Evolutionary conservation across 2,113 vertebrate species (phyloP), one percentile per base, ranked within the genome.

Genomic region (human): DNA sequence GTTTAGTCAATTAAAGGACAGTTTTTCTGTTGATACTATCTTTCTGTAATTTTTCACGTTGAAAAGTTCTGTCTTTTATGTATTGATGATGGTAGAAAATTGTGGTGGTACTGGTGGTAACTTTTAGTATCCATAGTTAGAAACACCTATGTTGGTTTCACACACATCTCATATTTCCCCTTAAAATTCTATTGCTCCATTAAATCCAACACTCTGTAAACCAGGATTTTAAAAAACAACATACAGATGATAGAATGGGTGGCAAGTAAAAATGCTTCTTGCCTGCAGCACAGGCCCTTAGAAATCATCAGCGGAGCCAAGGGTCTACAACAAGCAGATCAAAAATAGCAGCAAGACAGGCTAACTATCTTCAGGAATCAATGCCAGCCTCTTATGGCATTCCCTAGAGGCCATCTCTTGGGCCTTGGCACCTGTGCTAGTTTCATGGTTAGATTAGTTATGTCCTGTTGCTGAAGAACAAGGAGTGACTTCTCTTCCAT

Each of bases 151-250:
- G 32, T 70, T 76, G 32, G 3, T 61, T 80, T 78, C 23, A 48
- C 0, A 59, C 5, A 48, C 12, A 16, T 22, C 61, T 7, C 0
- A 0, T 55, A n/a, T 59, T 27, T 27, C 20, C 2, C 1, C 40
- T 55, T 76, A 43, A 76, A 78, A 68, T 45, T 84, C n/a, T 55
- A n/a, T 83, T 79, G 45, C 32, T 52, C 14, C n/a, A 48, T 83
- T 78, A 78, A 90, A 52, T 79, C 35, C 70, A 2, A 50, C 61
- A 52, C 18, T 80, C 14, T 35, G 5, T 52, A 84, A 73, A 64
- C 6, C 16, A 52, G n/a, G 20, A 7, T 32, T 85, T 83, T 82
- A 38, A 12, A 38, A 66, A 93, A 40, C 38, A 82, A 22, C 18
- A 45, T 2, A 4, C 13, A 90, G 35, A 27, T 45, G 27, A 35